Conservation (phyloP, 2,888 invertebrate species). For the Conus canariensis region DNA sequence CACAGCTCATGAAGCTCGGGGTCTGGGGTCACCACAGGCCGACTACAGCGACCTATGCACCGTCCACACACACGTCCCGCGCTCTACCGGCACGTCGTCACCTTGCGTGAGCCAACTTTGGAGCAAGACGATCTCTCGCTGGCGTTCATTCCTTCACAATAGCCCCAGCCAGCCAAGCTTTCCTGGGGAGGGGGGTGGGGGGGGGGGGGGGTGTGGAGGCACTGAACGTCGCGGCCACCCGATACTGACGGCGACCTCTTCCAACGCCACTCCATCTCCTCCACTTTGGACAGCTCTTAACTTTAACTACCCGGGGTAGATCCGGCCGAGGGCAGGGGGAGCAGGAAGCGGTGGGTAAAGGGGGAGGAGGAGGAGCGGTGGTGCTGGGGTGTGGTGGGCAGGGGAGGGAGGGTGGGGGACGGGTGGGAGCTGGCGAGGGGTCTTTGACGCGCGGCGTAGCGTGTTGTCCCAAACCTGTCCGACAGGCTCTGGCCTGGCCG, state of each 20-base stretch:
- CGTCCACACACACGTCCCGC: neutral
- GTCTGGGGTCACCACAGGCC: neutral
- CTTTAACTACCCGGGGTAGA: conserved; percentile 3
- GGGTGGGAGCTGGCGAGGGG: neutral
- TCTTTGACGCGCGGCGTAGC: neutral
- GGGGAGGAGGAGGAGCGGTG: neutral
- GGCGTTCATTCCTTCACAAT: neutral
- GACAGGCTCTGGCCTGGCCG: neutral
- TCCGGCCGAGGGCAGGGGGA: neutral
- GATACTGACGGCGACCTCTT: neutral
- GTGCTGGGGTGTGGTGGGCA: neutral
- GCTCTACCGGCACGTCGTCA: neutral
- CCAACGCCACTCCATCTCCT: neutral
- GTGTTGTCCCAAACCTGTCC: neutral
- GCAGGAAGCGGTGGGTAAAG: neutral
- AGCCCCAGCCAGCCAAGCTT: neutral
- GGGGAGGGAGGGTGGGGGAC: neutral
- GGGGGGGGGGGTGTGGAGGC: neutral
- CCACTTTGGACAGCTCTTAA: neutral
- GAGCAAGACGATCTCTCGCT: neutral
- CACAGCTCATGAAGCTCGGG: neutral
- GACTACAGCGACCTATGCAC: too few relatives aligned
- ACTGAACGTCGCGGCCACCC: neutral
- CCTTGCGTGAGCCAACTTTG: neutral
- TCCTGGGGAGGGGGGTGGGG: neutral